Conservation (phyloP, 2,888 invertebrate genomes). For the Cataglyphis livida region DNA sequence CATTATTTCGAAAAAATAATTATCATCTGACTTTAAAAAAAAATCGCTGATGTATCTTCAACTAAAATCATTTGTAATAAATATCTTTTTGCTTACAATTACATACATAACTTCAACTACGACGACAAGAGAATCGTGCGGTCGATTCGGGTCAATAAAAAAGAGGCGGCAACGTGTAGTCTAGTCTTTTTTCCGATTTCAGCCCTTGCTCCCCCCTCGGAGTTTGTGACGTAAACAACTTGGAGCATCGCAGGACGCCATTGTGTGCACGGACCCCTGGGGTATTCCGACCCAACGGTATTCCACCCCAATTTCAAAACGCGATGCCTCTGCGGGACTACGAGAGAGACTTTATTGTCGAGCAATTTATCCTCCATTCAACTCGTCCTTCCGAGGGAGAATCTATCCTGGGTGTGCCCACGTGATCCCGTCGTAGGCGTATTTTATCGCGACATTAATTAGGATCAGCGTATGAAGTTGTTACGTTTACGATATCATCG, state of each 20-base stretch:
- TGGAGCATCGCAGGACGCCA: constrained; percentile 38
- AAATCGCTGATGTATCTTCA: background rate
- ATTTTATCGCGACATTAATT: constrained; percentile 39
- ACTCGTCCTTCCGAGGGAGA: constrained; percentile 22
- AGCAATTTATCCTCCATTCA: constrained; percentile 73
- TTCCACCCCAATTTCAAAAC: constrained; percentile 31
- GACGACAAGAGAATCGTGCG: constrained; percentile 30
- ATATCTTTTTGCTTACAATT: background rate
- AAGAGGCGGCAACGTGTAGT: constrained; percentile 10
- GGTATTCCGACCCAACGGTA: constrained; percentile 24
- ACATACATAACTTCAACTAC: background rate
- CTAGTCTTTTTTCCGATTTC: constrained; percentile 35
- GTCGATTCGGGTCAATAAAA: background rate
- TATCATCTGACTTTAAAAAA: background rate
- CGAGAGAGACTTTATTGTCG: constrained; percentile 64
- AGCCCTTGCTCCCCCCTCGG: constrained; percentile 2
- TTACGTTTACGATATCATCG: constrained; percentile 37
- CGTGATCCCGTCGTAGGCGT: background rate
- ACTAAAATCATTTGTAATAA: background rate
- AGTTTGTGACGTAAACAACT: constrained; percentile 51
- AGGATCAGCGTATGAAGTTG: constrained; percentile 38
- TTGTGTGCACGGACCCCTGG: constrained; percentile 45
- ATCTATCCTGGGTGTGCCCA: constrained; percentile 22
- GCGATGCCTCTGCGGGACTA: background rate
- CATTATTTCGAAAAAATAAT: background rate